Evolutionary conservation across 2,113 vertebrate species (phyloP), one percentile per base, ranked within the genome.

Genomic region (Charadrius vociferus): DNA sequence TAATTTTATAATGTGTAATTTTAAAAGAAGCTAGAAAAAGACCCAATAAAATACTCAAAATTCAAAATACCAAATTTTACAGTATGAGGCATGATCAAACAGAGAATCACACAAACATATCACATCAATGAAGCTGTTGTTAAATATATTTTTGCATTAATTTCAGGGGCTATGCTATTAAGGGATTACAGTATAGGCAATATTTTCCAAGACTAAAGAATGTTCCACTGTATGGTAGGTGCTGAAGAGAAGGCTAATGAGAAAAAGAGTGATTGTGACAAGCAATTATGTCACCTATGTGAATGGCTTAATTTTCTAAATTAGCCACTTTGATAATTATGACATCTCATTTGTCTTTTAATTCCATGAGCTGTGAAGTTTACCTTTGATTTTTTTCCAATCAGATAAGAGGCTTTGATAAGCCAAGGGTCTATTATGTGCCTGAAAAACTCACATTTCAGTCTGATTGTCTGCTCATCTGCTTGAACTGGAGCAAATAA

Each of bases 251-350:
- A 96, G 93, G 92, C 97, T 99, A 99, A 98, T 98, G 98, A 98
- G 98, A 98, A 99, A 98, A 98, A 98, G 98, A 99, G 97, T 98
- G 98, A 98, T 98, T 98, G 98, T 98, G 98, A 99, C 98, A 99
- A 98, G 98, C 98, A 98, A 99, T 99, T 98, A 99, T 98, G 98
- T 98, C 98, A 98, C 98, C 98, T 98, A 97, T 97, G 97, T 98
- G 98, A 98, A 98, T 98, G 95, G 98, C 98, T 98, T 98, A 98
- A 99, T 98, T 98, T 98, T 98, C 98, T 98, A 98, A 98, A 98
- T 99, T 99, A 98, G 98, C 98, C 98, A 98, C 98, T 98, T 98
- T 98, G 98, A 99, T 99, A 99, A 98, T 99, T 99, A 98, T 98
- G 98, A 98, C 98, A 98, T 99, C 98, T 98, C 98, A 98, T 98